Conservation (phyloP, 2,797 vertebrate species). For the Bradypodion ventrale region DNA sequence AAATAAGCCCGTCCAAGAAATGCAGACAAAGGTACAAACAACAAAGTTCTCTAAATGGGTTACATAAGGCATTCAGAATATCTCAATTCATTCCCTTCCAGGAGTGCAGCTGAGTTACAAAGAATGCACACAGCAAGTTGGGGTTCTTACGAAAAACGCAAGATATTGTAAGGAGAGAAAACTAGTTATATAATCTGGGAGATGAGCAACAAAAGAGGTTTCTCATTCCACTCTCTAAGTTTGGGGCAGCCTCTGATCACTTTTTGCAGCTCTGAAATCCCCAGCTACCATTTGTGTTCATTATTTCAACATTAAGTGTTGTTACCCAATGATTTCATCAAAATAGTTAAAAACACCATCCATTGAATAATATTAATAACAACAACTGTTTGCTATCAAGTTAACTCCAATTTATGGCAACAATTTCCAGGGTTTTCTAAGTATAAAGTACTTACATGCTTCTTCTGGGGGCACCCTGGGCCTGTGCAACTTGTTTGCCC, state of each 20-base stretch:
- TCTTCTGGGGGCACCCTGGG: no score
- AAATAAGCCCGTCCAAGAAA: conserved; percentile 69
- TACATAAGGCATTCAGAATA: conserved; percentile 73
- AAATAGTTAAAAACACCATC: neutral
- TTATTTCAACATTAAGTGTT: neutral
- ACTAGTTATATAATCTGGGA: conserved; percentile 47
- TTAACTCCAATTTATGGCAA: no score
- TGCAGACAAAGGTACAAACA: conserved; percentile 70
- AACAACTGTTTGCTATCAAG: no score
- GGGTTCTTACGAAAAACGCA: conserved; percentile 54
- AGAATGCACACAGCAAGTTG: conserved; percentile 58
- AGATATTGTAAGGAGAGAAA: conserved; percentile 55
- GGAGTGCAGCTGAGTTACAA: conserved; percentile 63
- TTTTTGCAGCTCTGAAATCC: neutral
- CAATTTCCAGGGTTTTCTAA: no score
- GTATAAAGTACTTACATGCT: no score
- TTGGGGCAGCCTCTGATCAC: neutral
- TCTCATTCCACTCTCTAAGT: neutral
- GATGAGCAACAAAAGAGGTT: neutral
- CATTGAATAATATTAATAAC: no score
- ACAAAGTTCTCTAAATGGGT: conserved; percentile 69
- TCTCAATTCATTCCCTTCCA: conserved; percentile 68
- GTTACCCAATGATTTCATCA: neutral
- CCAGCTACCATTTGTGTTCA: neutral
- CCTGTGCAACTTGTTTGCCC: no score